Conservation (phyloP, 30 jellyfish, hydroid and myxozoan genomes). For the Pelagia noctiluca region DNA sequence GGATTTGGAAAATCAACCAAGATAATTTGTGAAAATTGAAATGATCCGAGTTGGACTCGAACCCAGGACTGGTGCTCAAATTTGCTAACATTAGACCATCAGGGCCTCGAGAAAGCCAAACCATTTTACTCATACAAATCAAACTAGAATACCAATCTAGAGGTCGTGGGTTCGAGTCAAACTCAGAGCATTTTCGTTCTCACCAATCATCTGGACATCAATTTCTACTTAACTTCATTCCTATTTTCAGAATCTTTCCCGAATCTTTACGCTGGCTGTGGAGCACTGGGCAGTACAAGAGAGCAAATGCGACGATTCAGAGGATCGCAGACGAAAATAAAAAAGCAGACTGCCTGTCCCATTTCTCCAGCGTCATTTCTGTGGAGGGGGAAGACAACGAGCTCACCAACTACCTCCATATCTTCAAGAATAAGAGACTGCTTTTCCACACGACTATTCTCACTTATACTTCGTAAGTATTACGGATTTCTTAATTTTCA, state of each 20-base stretch:
- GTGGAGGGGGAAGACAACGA: conserved; percentile 43
- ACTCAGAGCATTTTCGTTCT: no score
- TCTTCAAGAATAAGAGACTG: conserved; percentile 17
- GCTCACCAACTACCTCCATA: conserved; percentile 19
- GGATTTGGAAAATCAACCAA: no score
- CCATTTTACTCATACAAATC: no score
- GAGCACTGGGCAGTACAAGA: conserved; percentile 72
- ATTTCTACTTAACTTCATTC: neutral
- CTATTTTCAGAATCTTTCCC: conserved; percentile 54
- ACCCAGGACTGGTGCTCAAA: no score
- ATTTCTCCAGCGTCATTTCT: conserved; percentile 56
- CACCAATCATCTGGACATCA: no score
- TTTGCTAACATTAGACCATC: no score
- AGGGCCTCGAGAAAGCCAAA: neutral
- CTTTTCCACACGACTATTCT: conserved; percentile 17
- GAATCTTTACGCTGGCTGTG: conserved; percentile 84
- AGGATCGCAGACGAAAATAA: conserved; percentile 54
- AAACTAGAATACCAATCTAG: no score
- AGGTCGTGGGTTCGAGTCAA: no score
- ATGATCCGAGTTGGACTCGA: no score
- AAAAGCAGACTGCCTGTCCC: conserved; percentile 26
- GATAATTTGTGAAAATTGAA: no score
- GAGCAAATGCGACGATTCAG: conserved; percentile 54
- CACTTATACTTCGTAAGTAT: conserved; percentile 51
- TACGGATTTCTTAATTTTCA: no score